Evolutionary conservation across 2,797 vertebrate species (phyloP).

Genomic region (Trematomus bernacchii): DNA sequence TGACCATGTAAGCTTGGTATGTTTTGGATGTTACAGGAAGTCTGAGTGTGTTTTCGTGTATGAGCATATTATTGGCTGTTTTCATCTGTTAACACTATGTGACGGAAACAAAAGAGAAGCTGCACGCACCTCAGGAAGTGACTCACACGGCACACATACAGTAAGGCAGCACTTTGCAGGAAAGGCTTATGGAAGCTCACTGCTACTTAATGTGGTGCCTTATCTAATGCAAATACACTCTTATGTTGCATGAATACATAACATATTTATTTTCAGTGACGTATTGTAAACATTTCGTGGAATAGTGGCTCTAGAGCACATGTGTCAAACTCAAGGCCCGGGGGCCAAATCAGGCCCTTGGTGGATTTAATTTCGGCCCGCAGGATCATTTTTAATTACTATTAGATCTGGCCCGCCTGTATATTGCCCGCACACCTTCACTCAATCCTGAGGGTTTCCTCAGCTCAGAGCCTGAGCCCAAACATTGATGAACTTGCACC

Average conservation of each 20-base stretch:
- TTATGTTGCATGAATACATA: too few relatives aligned
- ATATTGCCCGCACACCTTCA: too few relatives aligned
- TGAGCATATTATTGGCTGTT: background rate
- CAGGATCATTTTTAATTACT: too few relatives aligned
- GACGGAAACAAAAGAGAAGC: constrained; percentile 6
- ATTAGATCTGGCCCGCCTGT: too few relatives aligned
- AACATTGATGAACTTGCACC: too few relatives aligned
- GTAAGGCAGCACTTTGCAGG: constrained; percentile 20
- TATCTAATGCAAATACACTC: background rate
- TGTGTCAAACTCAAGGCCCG: too few relatives aligned
- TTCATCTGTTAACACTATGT: constrained; percentile 13
- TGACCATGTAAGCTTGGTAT: background rate
- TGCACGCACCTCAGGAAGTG: constrained; percentile 15
- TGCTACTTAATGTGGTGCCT: background rate
- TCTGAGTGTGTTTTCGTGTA: background rate
- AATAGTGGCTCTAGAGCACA: background rate
- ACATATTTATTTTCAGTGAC: too few relatives aligned
- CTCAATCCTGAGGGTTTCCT: too few relatives aligned
- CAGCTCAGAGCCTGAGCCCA: too few relatives aligned
- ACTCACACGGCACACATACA: constrained; percentile 8
- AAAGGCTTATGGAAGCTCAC: constrained; percentile 20
- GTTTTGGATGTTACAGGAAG: background rate
- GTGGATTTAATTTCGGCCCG: too few relatives aligned
- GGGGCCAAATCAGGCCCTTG: too few relatives aligned
- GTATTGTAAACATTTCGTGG: background rate